Percentiles rank a stretch among this genome's conserved stretches.
phyloP scores from a whole-genome alignment of 92 coral and sea anemone genomes.

The Montipora capitata region DNA sequence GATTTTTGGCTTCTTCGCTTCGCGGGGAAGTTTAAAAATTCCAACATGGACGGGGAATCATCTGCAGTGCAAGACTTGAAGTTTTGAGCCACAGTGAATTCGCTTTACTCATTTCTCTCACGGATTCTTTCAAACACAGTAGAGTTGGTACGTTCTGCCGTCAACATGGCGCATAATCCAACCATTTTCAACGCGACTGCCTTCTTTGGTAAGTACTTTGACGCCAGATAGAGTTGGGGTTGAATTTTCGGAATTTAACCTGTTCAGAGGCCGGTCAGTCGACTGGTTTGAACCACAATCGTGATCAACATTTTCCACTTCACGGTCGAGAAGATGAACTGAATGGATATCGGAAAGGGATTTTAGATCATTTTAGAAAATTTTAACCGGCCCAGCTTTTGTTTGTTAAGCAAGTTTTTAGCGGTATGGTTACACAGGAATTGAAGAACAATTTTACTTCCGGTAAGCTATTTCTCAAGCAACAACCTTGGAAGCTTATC shows the following conservation, averaged over 20 bases:
- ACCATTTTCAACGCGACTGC: slow-evolving; percentile 49
- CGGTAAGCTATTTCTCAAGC: slow-evolving; percentile 9
- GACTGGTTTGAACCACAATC: slow-evolving; percentile 1
- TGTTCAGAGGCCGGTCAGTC: not conserved
- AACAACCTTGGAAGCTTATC: not conserved
- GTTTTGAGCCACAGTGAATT: slow-evolving; percentile 45
- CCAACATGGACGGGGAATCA: slow-evolving; percentile 34
- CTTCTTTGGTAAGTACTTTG: slow-evolving; percentile 49
- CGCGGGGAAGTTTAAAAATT: slow-evolving; percentile 34
- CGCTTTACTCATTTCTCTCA: slow-evolving; percentile 23
- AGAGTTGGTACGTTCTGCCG: slow-evolving; percentile 38
- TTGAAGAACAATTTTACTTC: slow-evolving; percentile 27
- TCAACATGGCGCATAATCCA: slow-evolving; percentile 56
- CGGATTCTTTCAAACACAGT: slow-evolving; percentile 36
- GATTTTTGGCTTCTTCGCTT: slow-evolving; percentile 47
- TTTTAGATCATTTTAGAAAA: not conserved
- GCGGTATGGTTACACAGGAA: not conserved
- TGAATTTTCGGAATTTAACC: slow-evolving; percentile 9
- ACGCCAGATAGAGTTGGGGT: not conserved
- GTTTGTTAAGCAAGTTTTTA: too few relatives aligned
- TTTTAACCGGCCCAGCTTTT: not conserved
- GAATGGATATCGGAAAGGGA: slow-evolving; percentile 21
- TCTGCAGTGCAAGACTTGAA: slow-evolving; percentile 14
- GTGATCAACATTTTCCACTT: not conserved
- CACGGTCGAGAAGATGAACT: not conserved